Conservation (phyloP, 1,140 invertebrate genomes). For the Rhagoletis zephyria region DNA sequence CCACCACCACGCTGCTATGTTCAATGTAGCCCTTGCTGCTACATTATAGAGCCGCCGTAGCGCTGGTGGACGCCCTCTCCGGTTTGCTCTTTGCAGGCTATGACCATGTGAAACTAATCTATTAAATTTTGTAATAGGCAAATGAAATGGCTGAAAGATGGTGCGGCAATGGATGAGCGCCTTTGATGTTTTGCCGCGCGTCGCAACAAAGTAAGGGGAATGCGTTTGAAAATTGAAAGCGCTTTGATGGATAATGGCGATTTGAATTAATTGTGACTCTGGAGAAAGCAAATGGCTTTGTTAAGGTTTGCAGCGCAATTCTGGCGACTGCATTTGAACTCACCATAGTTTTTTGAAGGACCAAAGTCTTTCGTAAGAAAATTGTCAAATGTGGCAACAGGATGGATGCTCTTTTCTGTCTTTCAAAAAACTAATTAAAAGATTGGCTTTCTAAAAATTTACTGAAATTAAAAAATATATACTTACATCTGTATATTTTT, state of each 20-base stretch:
- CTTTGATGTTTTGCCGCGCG: constrained; percentile 53
- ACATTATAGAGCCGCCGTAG: constrained; percentile 54
- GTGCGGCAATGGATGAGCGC: background rate
- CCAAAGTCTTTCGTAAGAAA: no score
- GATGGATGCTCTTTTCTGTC: no score
- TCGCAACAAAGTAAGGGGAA: background rate
- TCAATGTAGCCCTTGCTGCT: background rate
- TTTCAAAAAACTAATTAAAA: no score
- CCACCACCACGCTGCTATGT: background rate
- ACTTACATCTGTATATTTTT: no score
- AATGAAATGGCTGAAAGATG: constrained; percentile 32
- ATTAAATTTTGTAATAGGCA: constrained; percentile 61
- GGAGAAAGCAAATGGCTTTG: background rate
- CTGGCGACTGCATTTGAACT: no score
- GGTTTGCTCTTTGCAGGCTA: constrained; percentile 2
- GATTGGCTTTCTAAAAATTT: no score
- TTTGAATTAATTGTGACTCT: constrained; percentile 32
- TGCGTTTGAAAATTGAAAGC: constrained; percentile 9
- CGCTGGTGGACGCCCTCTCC: constrained; percentile 27
- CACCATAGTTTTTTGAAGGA: no score
- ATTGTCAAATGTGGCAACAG: no score
- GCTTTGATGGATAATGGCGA: background rate
- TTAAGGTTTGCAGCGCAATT: no score
- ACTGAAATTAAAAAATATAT: no score
- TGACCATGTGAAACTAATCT: constrained; percentile 72